Evolutionary conservation across 2,888 invertebrate species (phyloP).

Genomic region (Mimumesa dahlbomi): DNA sequence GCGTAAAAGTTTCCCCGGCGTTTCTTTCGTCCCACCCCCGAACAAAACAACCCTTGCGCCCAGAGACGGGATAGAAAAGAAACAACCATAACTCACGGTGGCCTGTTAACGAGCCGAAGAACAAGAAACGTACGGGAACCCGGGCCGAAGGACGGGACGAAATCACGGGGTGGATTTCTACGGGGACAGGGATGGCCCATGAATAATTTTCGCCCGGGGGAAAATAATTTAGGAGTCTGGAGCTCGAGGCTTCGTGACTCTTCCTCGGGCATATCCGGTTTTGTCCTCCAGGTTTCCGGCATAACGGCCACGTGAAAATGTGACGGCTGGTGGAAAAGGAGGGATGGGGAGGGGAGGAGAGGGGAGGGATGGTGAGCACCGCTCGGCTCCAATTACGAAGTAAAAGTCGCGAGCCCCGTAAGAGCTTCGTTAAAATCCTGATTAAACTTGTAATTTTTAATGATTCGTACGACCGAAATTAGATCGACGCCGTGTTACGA

Average conservation of each 20-base stretch:
- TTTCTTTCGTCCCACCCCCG: not conserved
- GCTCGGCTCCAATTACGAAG: slow-evolving; percentile 44
- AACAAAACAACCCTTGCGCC: not conserved
- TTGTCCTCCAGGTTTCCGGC: slow-evolving; percentile 49
- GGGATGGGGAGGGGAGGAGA: not conserved
- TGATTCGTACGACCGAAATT: slow-evolving; percentile 20
- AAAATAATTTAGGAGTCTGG: slow-evolving; percentile 69
- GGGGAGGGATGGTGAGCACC: slow-evolving; percentile 2
- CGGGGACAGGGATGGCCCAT: slow-evolving; percentile 50
- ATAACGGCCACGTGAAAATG: slow-evolving; percentile 1
- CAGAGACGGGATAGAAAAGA: slow-evolving; percentile 42
- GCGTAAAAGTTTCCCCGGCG: too few relatives aligned
- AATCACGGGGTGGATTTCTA: slow-evolving; percentile 54
- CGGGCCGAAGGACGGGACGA: slow-evolving; percentile 35
- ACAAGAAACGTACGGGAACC: slow-evolving; percentile 33
- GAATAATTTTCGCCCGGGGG: slow-evolving; percentile 67
- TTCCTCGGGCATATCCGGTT: slow-evolving; percentile 51
- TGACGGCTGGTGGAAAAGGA: slow-evolving; percentile 4
- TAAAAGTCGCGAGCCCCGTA: slow-evolving; percentile 29
- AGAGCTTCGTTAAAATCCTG: slow-evolving; percentile 42
- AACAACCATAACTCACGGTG: slow-evolving; percentile 33
- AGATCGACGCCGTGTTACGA: slow-evolving; percentile 2
- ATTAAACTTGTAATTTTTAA: slow-evolving; percentile 43
- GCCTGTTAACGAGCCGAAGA: slow-evolving; percentile 55
- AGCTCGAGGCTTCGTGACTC: slow-evolving; percentile 56